Evolutionary conservation across 2,113 vertebrate species (phyloP), one percentile per base, ranked within the genome.

Genomic region (Hypocryptadius cinnamomeus): DNA sequence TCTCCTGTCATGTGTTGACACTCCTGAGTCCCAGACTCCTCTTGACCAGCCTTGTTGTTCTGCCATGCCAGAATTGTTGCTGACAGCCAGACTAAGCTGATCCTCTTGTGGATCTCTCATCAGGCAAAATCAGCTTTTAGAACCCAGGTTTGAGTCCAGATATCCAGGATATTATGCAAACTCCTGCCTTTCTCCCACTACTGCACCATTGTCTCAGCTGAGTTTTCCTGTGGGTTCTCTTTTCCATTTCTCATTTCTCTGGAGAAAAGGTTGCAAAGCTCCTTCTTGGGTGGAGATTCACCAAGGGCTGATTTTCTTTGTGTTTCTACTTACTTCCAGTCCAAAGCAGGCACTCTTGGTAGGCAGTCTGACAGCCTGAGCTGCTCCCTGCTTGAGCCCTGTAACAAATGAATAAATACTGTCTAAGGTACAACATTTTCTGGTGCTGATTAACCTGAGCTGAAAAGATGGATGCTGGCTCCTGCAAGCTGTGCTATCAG

Each of bases 371-470:
- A 91, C 79, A 92, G 84, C 79, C 40, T 40, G 85, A 95, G 42
- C 48, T 70, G 17, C 68, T 64, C 63, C 57, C 76, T 54, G 69
- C 70, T 53, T 61, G 63, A 92, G 77, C 21, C 48, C 40, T 91
- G 74, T 35, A n/a, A 73, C 19, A 85, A 89, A 77, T 69, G 48
- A 89, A 85, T 83, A 95, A 94, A 93, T 83, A 92, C 82, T 63
- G 45, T 70, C 81, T 66, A 56, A 45, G 42, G 63, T 77, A 51
- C 9, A 88, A 47, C 35, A 24, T 90, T 74, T 90, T 76, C n/a
- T 37, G 83, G 53, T 51, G 27, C 85, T 74, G 70, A 73, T 60
- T 79, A 89, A 95, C 71, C 51, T 63, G 70, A 71, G 33, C 89
- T 87, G 60, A 73, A 92, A 80, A 70, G 87, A 93, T 56, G 68